Base-by-base conservation (phyloP, 2,888 invertebrate genomes). In the Cryptophagus acutangulus region DNA sequence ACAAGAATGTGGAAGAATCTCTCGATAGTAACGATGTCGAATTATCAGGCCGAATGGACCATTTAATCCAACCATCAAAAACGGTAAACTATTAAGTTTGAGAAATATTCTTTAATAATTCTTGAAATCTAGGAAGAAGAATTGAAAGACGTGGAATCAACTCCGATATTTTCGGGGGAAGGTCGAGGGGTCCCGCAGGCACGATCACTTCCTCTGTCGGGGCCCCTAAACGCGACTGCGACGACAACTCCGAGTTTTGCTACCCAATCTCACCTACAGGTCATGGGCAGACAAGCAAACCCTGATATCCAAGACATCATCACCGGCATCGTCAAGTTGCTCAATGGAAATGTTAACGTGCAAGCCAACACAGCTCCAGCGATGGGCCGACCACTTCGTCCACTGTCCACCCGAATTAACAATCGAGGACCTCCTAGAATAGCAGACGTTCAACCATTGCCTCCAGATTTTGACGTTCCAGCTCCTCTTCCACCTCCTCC, bases 231-330 rank as follows among this genome's bases (percentile, higher is more conserved):
- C 55, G 76, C 66, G 70, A 67, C 68, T 64, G 68, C 65, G 51
- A 63, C 62, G 49, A 52, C 63, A 70, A 71, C 71, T 59, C 73
- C 71, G 63, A 73, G 67, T 55, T 75, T 74, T 72, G 76, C 75
- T 62, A 74, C 75, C 59, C 71, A 61, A 45, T 70, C 65, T 67
- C 41, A 72, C 57, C 72, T 74, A 54, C 49, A 47, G 41, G 49
- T 51, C 39, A 61, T 55, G 45, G 64, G 73, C 12, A 71, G 81
- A 42, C 79, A 81, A 54, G 76, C 78, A 2, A 81, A 78, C 63
- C 80, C 83, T 25, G 90, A 90, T 61, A 89, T 92, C 41, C 89
- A 91, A 65, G 90, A 92, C 58, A 90, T 92, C 17, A 88, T 92
- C 20, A 87, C 87, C 1, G 91, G 91, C 5, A 84, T 92, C 34